Conservation (phyloP, 2,797 vertebrate species). For the Allobates femoralis region DNA sequence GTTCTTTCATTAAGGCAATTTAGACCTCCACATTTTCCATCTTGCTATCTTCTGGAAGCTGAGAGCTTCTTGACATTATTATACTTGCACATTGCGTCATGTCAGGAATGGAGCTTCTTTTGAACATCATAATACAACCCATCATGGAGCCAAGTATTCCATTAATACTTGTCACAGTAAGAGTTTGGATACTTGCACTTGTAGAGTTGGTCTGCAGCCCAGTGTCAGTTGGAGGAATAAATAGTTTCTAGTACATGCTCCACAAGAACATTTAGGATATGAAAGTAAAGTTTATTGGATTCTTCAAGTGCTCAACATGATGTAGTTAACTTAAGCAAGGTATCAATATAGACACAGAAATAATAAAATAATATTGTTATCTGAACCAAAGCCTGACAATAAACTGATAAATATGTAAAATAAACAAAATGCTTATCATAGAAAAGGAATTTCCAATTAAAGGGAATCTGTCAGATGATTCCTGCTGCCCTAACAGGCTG, state of each 20-base stretch:
- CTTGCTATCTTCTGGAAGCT: conserved; percentile 7
- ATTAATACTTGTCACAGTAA: conserved; percentile 54
- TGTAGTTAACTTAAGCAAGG: background rate
- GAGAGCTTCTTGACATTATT: conserved; percentile 25
- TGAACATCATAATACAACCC: conserved; percentile 30
- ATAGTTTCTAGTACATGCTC: background rate
- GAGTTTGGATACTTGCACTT: conserved; percentile 50
- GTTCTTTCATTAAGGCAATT: background rate
- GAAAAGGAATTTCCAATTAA: background rate
- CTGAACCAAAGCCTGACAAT: background rate
- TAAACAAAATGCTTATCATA: background rate
- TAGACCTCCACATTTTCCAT: conserved; percentile 53
- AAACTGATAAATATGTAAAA: background rate
- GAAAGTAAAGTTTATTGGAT: background rate
- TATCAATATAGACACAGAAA: background rate
- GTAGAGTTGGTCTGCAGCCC: conserved; percentile 38
- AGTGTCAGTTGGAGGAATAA: conserved; percentile 16
- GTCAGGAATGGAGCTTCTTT: conserved; percentile 29
- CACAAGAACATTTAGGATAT: background rate
- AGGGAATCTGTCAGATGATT: no score
- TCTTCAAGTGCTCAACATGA: background rate
- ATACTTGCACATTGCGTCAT: conserved; percentile 38
- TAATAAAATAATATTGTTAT: background rate
- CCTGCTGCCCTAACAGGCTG: no score
- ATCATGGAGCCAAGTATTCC: conserved; percentile 49